Conservation (phyloP, 2,888 invertebrate genomes). For the Drosophila vallismaia region DNA sequence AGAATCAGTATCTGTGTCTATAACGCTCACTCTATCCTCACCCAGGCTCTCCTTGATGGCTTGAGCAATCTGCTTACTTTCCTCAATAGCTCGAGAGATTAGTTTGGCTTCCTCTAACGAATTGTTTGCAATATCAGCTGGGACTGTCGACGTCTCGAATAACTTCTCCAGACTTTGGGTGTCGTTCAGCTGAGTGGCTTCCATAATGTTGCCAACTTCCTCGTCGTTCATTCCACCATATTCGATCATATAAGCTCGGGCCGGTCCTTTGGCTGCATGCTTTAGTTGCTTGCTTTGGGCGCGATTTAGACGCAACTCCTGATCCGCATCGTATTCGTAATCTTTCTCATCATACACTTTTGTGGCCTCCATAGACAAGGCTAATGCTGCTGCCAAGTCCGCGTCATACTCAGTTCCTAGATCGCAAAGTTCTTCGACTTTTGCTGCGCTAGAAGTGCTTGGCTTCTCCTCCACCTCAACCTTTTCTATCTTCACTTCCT, state of each 20-base stretch:
- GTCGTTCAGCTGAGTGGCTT: constrained; percentile 71
- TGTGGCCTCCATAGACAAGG: constrained; percentile 86
- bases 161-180: constrained; percentile 52
- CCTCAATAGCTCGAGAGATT: constrained; percentile 48
- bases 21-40: constrained; percentile 21
- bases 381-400: constrained; percentile 87
- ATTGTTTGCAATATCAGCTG: constrained; percentile 26
- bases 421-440: constrained; percentile 12
- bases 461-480: constrained; percentile 61
- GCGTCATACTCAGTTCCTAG: constrained; percentile 84
- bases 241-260: constrained; percentile 90
- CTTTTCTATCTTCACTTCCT: constrained; percentile 39
- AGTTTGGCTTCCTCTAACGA: constrained; percentile 54
- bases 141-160: constrained; percentile 14
- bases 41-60: constrained; percentile 36
- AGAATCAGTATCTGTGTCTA: constrained; percentile 69
- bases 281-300: constrained; percentile 82
- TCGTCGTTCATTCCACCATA: constrained; percentile 90
- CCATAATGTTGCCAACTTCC: constrained; percentile 87
- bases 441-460: constrained; percentile 39
- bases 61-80: constrained; percentile 46
- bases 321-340: constrained; percentile 84
- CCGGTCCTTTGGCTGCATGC: constrained; percentile 85
- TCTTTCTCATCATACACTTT: constrained; percentile 82
- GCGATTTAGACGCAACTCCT: constrained; percentile 81